phyloP scores from a whole-genome alignment of 2,888 invertebrate genomes.

The Chrysomela aeneicollis region DNA sequence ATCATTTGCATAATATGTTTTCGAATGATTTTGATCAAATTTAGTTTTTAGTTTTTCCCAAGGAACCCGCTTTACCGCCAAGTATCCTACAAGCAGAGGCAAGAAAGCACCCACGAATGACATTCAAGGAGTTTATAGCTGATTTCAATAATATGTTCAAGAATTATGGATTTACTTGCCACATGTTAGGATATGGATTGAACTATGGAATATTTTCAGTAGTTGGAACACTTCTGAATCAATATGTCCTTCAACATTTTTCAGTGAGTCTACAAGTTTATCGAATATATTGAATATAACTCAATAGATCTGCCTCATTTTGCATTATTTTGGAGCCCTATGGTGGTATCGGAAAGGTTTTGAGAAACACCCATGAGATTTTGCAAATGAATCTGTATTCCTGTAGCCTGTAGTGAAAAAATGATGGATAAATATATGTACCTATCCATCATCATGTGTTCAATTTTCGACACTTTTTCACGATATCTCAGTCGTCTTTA shows the following conservation, averaged over 20 bases:
- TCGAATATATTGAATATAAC: no score
- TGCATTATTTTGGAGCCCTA: no score
- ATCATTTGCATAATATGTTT: no score
- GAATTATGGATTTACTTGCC: conserved; percentile 76
- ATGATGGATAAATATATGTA: no score
- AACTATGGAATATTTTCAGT: conserved; percentile 97
- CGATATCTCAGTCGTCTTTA: no score
- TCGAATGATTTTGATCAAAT: background rate
- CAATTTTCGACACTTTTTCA: no score
- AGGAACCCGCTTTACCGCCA: conserved; percentile 66
- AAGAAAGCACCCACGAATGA: conserved; percentile 26
- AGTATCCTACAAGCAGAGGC: conserved; percentile 63
- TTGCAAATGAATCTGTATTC: background rate
- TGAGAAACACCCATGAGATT: no score
- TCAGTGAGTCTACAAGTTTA: conserved; percentile 66
- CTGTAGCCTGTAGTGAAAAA: no score
- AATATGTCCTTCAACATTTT: conserved; percentile 82
- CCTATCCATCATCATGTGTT: no score
- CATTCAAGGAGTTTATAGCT: conserved; percentile 62
- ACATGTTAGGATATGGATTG: conserved; percentile 86
- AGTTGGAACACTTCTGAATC: conserved; percentile 90
- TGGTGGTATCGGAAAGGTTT: no score
- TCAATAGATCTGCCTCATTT: no score
- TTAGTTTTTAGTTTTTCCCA: conserved; percentile 63
- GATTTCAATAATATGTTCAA: conserved; percentile 77